These are phyloP conservation scores for Epizoanthus stellaris DNA, from an alignment of 92 coral and sea anemone genomes.

Conservation along the genomic window DNA sequence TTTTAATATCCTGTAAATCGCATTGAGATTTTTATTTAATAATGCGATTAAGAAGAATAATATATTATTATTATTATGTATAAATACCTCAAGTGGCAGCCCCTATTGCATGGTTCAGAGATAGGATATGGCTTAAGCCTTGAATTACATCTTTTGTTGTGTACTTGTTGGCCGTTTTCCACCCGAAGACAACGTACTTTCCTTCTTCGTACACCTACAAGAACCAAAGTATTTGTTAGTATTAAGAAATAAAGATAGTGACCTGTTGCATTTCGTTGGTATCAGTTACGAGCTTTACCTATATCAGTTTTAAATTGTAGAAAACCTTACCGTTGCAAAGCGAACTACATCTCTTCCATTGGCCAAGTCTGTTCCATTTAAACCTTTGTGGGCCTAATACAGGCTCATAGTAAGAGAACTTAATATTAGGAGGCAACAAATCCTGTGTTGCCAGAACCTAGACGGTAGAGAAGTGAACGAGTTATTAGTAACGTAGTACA, in stretches of 20 bases:
- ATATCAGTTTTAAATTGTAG: too few relatives aligned
- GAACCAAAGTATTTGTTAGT: background rate
- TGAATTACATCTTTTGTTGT: conserved; percentile 65
- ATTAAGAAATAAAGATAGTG: too few relatives aligned
- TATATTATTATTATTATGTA: too few relatives aligned
- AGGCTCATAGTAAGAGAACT: conserved; percentile 66
- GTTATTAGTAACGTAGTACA: too few relatives aligned
- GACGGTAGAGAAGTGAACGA: background rate
- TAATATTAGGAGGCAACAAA: conserved; percentile 70
- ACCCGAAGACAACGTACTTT: conserved; percentile 77
- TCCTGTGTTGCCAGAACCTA: conserved; percentile 76
- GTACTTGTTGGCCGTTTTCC: conserved; percentile 75
- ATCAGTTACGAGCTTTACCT: too few relatives aligned
- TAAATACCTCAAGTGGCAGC: conserved; percentile 78
- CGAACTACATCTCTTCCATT: conserved; percentile 80
- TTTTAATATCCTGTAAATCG: too few relatives aligned
- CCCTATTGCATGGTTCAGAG: conserved; percentile 81
- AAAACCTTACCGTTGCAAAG: conserved; percentile 76
- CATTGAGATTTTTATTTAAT: too few relatives aligned
- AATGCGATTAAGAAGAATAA: too few relatives aligned
- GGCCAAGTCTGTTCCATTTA: conserved; percentile 73
- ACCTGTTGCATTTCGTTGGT: too few relatives aligned
- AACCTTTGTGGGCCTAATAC: conserved; percentile 61
- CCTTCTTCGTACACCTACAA: conserved; percentile 78
- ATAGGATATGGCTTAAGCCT: conserved; percentile 63